Conservation (phyloP, 2,888 invertebrate genomes). For the Pristionchus maxplancki region DNA sequence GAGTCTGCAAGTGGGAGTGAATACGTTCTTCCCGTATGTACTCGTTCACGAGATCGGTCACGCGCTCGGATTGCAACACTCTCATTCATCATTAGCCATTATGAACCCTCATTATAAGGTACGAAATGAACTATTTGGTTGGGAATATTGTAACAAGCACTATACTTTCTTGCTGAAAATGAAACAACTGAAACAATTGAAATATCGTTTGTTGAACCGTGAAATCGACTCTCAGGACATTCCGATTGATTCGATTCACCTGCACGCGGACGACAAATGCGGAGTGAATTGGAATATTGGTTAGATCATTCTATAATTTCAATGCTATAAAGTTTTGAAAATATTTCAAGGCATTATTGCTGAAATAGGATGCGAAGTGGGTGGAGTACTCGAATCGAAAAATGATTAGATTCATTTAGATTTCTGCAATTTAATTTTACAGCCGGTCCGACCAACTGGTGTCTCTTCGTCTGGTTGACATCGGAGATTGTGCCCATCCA, state of each 20-base stretch:
- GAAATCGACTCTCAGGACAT: constrained; percentile 59
- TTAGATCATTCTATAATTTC: too few relatives aligned
- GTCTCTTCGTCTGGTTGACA: constrained; percentile 77
- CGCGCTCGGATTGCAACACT: constrained; percentile 76
- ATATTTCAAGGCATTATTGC: too few relatives aligned
- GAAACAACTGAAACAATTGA: too few relatives aligned
- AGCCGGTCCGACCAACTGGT: constrained; percentile 75
- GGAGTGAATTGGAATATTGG: constrained; percentile 77
- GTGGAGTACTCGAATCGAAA: too few relatives aligned
- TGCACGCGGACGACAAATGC: constrained; percentile 77
- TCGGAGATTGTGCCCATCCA: constrained; percentile 74
- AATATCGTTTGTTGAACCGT: too few relatives aligned
- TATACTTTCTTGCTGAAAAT: too few relatives aligned
- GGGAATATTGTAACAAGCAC: not conserved
- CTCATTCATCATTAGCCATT: constrained; percentile 59
- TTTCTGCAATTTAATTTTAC: too few relatives aligned
- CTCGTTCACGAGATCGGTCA: constrained; percentile 77
- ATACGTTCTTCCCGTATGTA: constrained; percentile 78
- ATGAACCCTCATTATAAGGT: constrained; percentile 52
- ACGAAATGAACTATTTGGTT: not conserved
- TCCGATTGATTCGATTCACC: constrained; percentile 66
- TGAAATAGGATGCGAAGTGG: too few relatives aligned
- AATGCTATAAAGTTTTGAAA: too few relatives aligned
- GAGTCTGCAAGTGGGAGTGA: constrained; percentile 53
- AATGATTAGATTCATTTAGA: too few relatives aligned